phyloP scores from a whole-genome alignment of 2,888 invertebrate species.

The Tupiocoris notatus region DNA sequence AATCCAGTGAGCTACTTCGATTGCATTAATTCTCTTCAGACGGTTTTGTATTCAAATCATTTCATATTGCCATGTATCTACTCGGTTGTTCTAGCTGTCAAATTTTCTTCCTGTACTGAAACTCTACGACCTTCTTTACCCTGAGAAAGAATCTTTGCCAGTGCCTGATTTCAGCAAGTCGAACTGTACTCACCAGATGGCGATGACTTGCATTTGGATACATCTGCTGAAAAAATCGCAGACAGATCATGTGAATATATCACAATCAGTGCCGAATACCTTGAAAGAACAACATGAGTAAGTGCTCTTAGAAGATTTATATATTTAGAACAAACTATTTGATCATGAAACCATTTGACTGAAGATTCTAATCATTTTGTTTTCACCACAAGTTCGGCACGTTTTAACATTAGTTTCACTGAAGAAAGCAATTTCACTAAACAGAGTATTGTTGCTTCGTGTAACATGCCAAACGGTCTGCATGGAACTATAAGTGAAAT shows the following conservation, averaged over 20 bases:
- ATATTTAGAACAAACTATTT: too few relatives aligned
- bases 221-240: constrained; percentile 92
- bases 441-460: too few relatives aligned
- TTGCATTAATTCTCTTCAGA: neutral
- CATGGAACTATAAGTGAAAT: too few relatives aligned
- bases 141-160: constrained; percentile 84
- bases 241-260: constrained; percentile 71
- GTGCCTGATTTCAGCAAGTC: constrained; percentile 87
- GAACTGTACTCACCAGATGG: constrained; percentile 85
- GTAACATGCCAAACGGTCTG: too few relatives aligned
- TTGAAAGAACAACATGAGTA: constrained; percentile 81
- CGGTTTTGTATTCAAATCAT: neutral
- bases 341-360: too few relatives aligned
- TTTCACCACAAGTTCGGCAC: too few relatives aligned
- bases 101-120: constrained; percentile 88
- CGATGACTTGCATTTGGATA: constrained; percentile 95
- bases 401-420: too few relatives aligned
- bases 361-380: too few relatives aligned
- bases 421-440: too few relatives aligned
- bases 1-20: constrained; percentile 66
- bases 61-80: too few relatives aligned
- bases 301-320: too few relatives aligned
- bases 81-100: constrained; percentile 59
- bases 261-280: constrained; percentile 74
- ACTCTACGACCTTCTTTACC: constrained; percentile 87